Evolutionary conservation across 2,113 vertebrate species (phyloP).

Genomic region (Cyrtonyx montezumae): DNA sequence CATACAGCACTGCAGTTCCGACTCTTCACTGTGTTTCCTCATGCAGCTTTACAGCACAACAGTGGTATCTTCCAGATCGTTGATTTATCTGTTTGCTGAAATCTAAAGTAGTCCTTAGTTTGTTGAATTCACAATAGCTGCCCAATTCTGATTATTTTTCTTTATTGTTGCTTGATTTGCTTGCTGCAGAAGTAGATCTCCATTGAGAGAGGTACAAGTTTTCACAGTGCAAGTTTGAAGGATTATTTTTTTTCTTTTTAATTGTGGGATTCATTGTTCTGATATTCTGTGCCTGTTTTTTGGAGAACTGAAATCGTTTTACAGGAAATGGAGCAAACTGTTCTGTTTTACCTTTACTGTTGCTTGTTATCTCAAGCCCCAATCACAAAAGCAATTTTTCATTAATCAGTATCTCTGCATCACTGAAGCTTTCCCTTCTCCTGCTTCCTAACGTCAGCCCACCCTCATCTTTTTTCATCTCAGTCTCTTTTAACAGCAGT

Average conservation of each 20-base stretch:
- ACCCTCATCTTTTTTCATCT: background rate
- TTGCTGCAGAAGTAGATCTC: background rate
- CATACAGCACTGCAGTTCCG: slow-evolving; percentile 22
- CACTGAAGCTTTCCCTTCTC: background rate
- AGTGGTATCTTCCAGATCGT: background rate
- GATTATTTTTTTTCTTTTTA: background rate
- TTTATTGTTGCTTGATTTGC: background rate
- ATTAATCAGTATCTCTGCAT: background rate
- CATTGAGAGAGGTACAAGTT: background rate
- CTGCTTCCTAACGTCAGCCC: background rate
- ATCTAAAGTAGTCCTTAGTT: background rate
- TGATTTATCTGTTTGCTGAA: background rate
- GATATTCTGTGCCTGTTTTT: background rate
- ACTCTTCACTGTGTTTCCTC: slow-evolving; percentile 13
- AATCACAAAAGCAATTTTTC: background rate
- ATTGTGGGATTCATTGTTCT: background rate
- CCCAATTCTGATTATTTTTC: background rate
- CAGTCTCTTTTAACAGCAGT: background rate
- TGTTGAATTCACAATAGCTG: background rate
- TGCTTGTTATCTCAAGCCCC: background rate
- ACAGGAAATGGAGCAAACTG: background rate
- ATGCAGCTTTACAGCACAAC: slow-evolving; percentile 20
- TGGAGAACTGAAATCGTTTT: background rate
- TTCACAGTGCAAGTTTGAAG: background rate
- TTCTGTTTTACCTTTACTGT: background rate